Evolutionary conservation across 2,113 vertebrate genomes (phyloP).

Genomic region (Dasypus novemcinctus): DNA sequence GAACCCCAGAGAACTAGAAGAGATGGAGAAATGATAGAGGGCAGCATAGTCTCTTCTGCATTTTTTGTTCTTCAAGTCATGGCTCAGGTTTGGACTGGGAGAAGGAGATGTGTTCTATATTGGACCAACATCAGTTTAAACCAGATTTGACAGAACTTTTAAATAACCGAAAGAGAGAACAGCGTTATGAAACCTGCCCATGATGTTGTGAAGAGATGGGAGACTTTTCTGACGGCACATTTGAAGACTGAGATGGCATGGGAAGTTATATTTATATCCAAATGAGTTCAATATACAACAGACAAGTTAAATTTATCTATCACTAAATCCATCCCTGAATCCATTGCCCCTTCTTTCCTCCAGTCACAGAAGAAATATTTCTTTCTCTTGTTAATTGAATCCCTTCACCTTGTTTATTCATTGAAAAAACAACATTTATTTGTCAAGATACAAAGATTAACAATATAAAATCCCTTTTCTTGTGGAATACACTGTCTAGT

Average conservation of each 20-base stretch:
- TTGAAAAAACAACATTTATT: background rate
- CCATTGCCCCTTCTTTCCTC: background rate
- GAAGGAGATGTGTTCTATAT: background rate
- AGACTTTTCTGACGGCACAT: background rate
- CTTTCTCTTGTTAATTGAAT: background rate
- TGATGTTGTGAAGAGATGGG: background rate
- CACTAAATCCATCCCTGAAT: background rate
- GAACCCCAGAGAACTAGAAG: background rate
- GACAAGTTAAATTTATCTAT: background rate
- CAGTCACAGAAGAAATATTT: background rate
- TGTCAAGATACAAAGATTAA: background rate
- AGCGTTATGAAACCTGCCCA: background rate
- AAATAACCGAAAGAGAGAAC: background rate
- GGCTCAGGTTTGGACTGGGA: background rate
- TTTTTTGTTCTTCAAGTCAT: background rate
- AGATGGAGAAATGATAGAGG: background rate
- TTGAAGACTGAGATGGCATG: background rate
- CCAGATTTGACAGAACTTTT: background rate
- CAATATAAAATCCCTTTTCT: background rate
- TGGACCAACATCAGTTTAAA: background rate
- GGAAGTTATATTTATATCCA: background rate
- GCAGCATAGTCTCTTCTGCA: background rate
- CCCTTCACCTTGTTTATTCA: slow-evolving; percentile 7
- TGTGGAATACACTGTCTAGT: background rate
- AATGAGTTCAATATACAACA: background rate